Conservation (phyloP, 2,888 invertebrate species). For the Sycophila texana region DNA sequence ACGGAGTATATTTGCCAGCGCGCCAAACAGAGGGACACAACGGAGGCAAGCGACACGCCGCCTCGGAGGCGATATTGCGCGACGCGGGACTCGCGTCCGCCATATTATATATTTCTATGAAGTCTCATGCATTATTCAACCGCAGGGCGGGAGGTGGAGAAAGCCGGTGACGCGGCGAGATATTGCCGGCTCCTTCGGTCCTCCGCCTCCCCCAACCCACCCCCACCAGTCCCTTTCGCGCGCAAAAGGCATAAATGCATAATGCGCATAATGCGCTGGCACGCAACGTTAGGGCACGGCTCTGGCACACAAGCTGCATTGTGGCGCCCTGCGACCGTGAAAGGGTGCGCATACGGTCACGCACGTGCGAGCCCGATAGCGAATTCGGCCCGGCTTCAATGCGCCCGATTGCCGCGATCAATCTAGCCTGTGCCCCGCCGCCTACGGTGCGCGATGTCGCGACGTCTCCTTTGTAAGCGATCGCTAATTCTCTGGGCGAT, state of each 20-base stretch:
- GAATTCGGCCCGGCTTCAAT: background rate
- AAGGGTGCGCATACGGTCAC: conserved; percentile 22
- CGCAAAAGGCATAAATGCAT: conserved; percentile 54
- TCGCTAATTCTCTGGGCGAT: background rate
- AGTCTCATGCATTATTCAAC: conserved; percentile 57
- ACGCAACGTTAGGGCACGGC: conserved; percentile 27
- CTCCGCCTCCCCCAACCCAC: background rate
- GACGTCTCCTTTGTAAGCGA: background rate
- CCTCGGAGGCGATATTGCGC: conserved; percentile 37
- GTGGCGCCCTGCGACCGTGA: conserved; percentile 23
- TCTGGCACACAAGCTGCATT: background rate
- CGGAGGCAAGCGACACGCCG: background rate
- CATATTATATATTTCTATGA: conserved; percentile 46
- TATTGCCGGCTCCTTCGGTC: conserved; percentile 5
- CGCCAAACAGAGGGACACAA: background rate
- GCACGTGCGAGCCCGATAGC: conserved; percentile 44
- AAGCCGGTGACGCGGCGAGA: conserved; percentile 11
- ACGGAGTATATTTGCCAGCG: background rate
- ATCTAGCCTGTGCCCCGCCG: background rate
- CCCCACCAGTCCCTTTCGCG: conserved; percentile 7
- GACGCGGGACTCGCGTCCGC: background rate
- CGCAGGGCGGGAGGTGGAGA: conserved; percentile 11
- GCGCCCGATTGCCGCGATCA: background rate
- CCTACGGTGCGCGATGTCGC: conserved; percentile 6
- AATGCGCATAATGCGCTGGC: conserved; percentile 35